phyloP scores from a whole-genome alignment of 2,888 invertebrate species.

The Carterocephalus palaemon region DNA sequence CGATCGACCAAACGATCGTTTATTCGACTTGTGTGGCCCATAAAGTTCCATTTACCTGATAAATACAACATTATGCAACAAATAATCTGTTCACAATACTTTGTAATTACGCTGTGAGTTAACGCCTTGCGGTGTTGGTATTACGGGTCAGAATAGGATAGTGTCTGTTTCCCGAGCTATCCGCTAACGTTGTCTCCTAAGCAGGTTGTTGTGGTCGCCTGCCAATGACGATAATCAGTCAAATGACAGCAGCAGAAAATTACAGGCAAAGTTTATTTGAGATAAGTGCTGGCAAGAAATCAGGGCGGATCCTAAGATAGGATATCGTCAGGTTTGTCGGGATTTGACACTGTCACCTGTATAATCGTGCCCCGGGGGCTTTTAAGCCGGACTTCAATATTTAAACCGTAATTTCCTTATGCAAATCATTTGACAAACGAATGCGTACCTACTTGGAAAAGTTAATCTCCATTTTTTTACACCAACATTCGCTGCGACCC shows the following conservation, averaged over 20 bases:
- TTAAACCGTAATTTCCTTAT: too few species aligned
- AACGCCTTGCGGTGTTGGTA: neutral
- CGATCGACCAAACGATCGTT: slow-evolving; percentile 9
- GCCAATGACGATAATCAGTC: slow-evolving; percentile 44
- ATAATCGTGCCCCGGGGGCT: slow-evolving; percentile 5
- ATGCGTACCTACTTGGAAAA: too few species aligned
- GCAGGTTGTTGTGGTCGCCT: slow-evolving; percentile 18
- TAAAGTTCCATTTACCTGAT: slow-evolving; percentile 24
- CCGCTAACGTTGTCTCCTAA: slow-evolving; percentile 1
- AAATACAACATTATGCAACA: slow-evolving; percentile 19
- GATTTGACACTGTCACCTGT: slow-evolving; percentile 12
- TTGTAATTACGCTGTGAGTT: neutral
- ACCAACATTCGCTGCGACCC: too few species aligned
- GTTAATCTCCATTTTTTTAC: too few species aligned
- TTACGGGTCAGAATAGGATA: slow-evolving; percentile 1
- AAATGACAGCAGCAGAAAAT: slow-evolving; percentile 37
- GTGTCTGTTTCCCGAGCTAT: neutral
- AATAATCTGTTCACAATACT: slow-evolving; percentile 2
- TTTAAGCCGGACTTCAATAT: neutral
- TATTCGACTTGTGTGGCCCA: slow-evolving; percentile 23
- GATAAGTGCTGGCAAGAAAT: slow-evolving; percentile 14
- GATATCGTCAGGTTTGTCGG: slow-evolving; percentile 11
- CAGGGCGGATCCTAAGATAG: slow-evolving; percentile 11
- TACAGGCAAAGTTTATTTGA: slow-evolving; percentile 20
- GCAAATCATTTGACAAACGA: too few species aligned